Evolutionary conservation across 2,888 invertebrate genomes (phyloP), one percentile per base, ranked within the genome.

Genomic region (Standfussiana lucernea): DNA sequence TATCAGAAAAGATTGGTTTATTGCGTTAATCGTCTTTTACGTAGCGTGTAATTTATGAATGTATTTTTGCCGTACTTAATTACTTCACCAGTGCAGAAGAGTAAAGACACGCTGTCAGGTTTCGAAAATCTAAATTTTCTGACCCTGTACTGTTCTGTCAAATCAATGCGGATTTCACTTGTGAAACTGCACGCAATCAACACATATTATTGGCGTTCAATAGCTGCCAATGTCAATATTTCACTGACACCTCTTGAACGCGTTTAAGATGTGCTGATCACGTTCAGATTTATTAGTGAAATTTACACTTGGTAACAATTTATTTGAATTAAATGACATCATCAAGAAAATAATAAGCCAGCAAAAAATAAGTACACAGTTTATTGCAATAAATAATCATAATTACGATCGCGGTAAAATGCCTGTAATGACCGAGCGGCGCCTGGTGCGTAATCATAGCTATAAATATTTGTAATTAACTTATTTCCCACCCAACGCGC

Each of bases 381-480:
- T 75, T 56, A 76, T 68, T 7, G 47, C 47, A 67, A 64, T 80
- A 28, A n/a, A 28, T 28, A 62, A 81, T 76, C 59, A 50, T 47
- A 56, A 81, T 80, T 61, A 75, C n/a, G 45, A 21, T 40, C 70
- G 40, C 42, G 42, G 62, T 71, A 50, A 62, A 47, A 65, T 75
- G 37, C n/a, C 32, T 24, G 32, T 70, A 75, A 80, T 75, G 80
- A 70, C 40, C n/a, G n/a, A 45, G 11, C n/a, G 42, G 65, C 15
- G 65, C 50, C 21, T 24, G 70, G 18, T 11, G 35, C 21, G 75
- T 62, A 71, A 76, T 76, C 70, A 80, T 69, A 59, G 65, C 76
- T 45, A 42, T 80, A 80, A 76, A 80, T 75, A 53, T 53, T 42
- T 28, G 35, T 75, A 24, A 75, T 61, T 67, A 62, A 70, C 67